phyloP scores from a whole-genome alignment of 2,113 vertebrate genomes.

The human (Homo sapiens) region DNA sequence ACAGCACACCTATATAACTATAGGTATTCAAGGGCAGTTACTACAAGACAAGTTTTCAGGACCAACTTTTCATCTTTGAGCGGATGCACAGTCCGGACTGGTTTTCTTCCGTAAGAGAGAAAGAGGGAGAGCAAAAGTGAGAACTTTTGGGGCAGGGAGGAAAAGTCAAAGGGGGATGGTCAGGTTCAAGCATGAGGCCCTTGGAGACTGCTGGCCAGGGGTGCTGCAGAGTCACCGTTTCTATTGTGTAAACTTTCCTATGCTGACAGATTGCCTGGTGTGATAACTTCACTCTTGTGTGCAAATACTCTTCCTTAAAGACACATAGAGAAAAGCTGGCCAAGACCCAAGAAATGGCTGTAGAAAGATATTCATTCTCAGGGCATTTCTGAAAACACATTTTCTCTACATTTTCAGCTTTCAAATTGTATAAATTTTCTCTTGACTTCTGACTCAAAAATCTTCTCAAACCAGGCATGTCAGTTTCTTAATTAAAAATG shows the following conservation, averaged over 20 bases:
- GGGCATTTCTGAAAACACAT: not conserved
- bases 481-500: not conserved
- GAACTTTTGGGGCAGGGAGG: not conserved
- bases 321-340: not conserved
- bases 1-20: not conserved
- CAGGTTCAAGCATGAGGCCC: not conserved
- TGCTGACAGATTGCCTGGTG: not conserved
- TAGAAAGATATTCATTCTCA: not conserved
- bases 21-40: not conserved
- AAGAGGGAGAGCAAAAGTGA: not conserved
- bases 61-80: not conserved
- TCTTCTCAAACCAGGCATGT: not conserved
- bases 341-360: not conserved
- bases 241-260: not conserved
- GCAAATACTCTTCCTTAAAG: not conserved
- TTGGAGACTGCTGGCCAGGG: not conserved
- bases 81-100: not conserved
- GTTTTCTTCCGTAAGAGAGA: not conserved
- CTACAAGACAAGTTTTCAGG: not conserved
- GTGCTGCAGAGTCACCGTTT: not conserved
- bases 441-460: not conserved
- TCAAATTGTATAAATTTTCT: not conserved
- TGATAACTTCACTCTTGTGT: not conserved
- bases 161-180: not conserved
- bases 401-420: not conserved